Percentiles rank a stretch among this genome's conserved stretches.
Evolutionary conservation across 2,888 invertebrate species (phyloP).

Genomic region (Agrotis segetum): DNA sequence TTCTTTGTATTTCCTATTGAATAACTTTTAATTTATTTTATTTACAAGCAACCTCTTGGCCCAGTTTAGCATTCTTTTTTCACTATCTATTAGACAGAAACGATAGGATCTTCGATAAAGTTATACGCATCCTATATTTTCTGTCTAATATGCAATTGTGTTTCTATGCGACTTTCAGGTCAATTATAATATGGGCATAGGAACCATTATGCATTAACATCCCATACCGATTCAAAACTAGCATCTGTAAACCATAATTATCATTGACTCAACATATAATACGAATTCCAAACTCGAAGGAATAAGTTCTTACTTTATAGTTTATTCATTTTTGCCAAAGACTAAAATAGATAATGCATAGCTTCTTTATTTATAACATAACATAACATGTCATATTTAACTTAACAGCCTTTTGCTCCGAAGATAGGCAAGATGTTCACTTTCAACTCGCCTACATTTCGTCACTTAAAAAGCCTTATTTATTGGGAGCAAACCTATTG

Average conservation of each 20-base stretch:
- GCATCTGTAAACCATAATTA: constrained; percentile 15
- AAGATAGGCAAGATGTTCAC: neutral
- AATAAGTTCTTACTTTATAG: neutral
- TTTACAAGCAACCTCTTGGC: neutral
- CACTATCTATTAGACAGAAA: too few relatives aligned
- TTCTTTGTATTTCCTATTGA: neutral
- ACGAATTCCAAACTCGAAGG: neutral
- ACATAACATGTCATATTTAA: too few relatives aligned
- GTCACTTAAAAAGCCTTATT: too few relatives aligned
- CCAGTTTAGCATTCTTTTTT: neutral
- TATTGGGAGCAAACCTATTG: neutral
- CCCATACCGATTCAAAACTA: neutral
- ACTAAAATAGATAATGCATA: too few relatives aligned
- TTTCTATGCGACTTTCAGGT: too few relatives aligned
- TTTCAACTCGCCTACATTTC: neutral
- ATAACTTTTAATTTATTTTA: neutral
- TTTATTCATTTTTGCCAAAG: too few relatives aligned
- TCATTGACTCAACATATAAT: neutral
- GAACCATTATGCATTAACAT: neutral
- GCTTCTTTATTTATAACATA: too few relatives aligned
- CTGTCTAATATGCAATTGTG: neutral
- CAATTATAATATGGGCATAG: too few relatives aligned
- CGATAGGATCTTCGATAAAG: too few relatives aligned
- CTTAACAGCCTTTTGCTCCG: too few relatives aligned
- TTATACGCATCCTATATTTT: neutral